Evolutionary conservation across 2,113 vertebrate genomes (phyloP).

Genomic region (Hemibates koningsi): DNA sequence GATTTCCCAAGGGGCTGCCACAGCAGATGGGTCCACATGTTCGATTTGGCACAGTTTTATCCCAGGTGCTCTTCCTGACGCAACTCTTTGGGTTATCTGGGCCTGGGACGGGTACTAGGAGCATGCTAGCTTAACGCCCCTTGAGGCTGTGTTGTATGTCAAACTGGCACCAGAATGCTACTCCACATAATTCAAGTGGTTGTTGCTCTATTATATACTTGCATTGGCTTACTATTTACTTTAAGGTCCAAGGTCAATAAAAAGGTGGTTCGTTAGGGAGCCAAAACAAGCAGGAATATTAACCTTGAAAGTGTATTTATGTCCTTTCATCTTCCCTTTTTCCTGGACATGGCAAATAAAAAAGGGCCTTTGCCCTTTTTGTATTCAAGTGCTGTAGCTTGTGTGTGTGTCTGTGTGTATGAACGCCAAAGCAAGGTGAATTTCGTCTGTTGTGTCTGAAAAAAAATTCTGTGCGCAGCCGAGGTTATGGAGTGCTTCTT

Average conservation of each 20-base stretch:
- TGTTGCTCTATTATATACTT: neutral
- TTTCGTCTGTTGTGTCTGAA: conserved; percentile 23
- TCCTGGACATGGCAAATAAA: neutral
- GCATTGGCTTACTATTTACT: neutral
- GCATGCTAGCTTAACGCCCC: neutral
- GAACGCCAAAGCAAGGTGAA: neutral
- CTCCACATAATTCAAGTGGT: neutral
- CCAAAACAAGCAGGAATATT: conserved; percentile 15
- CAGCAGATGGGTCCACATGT: neutral
- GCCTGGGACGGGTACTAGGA: neutral
- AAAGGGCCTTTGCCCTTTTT: neutral
- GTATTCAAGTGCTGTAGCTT: neutral
- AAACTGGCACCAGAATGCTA: neutral
- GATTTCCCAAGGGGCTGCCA: neutral
- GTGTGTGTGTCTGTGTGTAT: neutral
- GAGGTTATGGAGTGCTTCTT: conserved; percentile 41
- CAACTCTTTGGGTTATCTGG: neutral
- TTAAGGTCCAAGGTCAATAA: neutral
- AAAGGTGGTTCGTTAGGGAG: neutral
- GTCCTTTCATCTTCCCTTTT: conserved; percentile 22
- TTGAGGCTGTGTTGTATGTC: neutral
- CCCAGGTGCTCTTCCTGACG: neutral
- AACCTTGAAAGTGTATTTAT: neutral
- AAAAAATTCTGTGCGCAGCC: conserved; percentile 13
- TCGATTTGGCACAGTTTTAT: neutral